A percentile compares a stretch with the other conserved stretches of the same genome.
Evolutionary conservation across 2,797 vertebrate species (phyloP).

Genomic region (Chaenodraco wilsoni): DNA sequence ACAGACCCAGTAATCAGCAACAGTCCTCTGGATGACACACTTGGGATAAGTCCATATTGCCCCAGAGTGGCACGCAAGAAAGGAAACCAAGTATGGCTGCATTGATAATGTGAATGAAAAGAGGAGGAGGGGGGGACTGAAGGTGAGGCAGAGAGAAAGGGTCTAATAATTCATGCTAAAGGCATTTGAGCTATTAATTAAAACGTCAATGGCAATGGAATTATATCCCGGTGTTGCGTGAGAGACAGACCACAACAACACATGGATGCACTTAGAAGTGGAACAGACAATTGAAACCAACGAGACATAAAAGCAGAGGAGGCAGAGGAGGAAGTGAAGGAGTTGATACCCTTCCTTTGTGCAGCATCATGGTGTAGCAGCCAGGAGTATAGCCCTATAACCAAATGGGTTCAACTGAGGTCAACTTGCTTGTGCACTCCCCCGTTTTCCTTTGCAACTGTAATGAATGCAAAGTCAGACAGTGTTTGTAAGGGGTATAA

Average conservation of each 20-base stretch:
- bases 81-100: slow-evolving; percentile 26
- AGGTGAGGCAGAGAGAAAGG: slow-evolving; percentile 35
- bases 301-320: slow-evolving; percentile 37
- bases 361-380: slow-evolving; percentile 34
- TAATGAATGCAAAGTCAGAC: slow-evolving; percentile 9
- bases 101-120: slow-evolving; percentile 41
- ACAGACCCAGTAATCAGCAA: slow-evolving; percentile 43
- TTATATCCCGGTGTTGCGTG: slow-evolving; percentile 21
- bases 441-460: slow-evolving; percentile 2
- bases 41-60: slow-evolving; percentile 53
- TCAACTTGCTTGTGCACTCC: slow-evolving; percentile 26
- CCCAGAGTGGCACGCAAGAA: slow-evolving; percentile 31
- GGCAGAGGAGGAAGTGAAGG: slow-evolving; percentile 46
- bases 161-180: slow-evolving; percentile 9
- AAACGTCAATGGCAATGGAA: slow-evolving; percentile 9
- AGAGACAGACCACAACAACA: slow-evolving; percentile 66
- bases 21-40: slow-evolving; percentile 58
- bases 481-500: not conserved
- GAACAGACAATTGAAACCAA: slow-evolving; percentile 52
- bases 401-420: slow-evolving; percentile 66
- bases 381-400: slow-evolving; percentile 18
- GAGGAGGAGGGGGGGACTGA: slow-evolving; percentile 3
- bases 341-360: slow-evolving; percentile 23
- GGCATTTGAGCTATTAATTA: slow-evolving; percentile 3
- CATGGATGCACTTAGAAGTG: slow-evolving; percentile 35